phyloP scores from a whole-genome alignment of 1,140 invertebrate species.

The Branchinecta lynchi region DNA sequence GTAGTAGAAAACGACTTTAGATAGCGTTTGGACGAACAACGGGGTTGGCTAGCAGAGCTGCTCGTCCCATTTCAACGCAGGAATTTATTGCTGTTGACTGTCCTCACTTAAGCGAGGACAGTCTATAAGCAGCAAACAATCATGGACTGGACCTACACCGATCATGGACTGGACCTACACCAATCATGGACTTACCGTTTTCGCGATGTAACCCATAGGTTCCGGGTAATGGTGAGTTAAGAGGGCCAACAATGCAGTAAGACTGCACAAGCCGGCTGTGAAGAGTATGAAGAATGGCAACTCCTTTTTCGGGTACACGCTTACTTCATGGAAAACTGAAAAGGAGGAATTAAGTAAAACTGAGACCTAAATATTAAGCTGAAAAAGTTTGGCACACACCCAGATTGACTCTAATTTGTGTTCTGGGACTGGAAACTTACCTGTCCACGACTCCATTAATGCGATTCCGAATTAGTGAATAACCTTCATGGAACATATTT shows the following conservation, averaged over 20 bases:
- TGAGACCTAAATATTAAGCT: too few relatives aligned
- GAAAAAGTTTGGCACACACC: too few relatives aligned
- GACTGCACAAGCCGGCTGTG: slow-evolving; percentile 80
- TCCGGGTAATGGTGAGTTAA: slow-evolving; percentile 90
- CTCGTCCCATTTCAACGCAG: too few relatives aligned
- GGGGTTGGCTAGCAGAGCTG: too few relatives aligned
- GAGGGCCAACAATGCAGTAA: slow-evolving; percentile 81
- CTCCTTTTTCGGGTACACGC: slow-evolving; percentile 91
- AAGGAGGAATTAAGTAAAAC: background rate
- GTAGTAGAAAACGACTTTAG: too few relatives aligned
- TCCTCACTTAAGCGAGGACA: slow-evolving; percentile 12
- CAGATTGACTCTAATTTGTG: too few relatives aligned
- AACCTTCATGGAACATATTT: too few relatives aligned
- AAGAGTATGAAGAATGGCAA: slow-evolving; percentile 89
- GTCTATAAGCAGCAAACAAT: background rate
- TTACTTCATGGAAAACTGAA: slow-evolving; percentile 77
- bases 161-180: slow-evolving; percentile 27
- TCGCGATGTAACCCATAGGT: slow-evolving; percentile 69
- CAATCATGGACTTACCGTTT: slow-evolving; percentile 39
- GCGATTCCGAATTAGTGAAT: too few relatives aligned
- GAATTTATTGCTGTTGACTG: background rate
- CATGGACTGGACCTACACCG: slow-evolving; percentile 27
- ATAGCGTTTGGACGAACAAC: too few relatives aligned
- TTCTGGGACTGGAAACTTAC: too few relatives aligned
- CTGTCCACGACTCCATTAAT: too few relatives aligned